Evolutionary conservation across 2,113 vertebrate species (phyloP).

Genomic region (Boulengeromyrus knoepffleri): DNA sequence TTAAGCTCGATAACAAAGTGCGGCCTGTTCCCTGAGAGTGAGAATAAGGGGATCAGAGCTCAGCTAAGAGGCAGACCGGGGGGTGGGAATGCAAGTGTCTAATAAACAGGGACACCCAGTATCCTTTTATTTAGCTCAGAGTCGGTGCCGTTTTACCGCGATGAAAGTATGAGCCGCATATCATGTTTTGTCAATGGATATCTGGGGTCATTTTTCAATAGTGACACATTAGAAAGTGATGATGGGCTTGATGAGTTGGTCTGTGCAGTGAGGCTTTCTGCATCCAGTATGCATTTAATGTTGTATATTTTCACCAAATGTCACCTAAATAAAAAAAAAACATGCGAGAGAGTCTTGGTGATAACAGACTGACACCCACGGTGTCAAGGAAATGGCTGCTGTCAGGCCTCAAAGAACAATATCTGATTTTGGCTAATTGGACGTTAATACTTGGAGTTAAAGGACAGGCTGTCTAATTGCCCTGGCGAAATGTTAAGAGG

Average conservation of each 20-base stretch:
- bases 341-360: neutral
- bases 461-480: conserved; percentile 22
- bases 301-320: neutral
- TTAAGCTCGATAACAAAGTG: neutral
- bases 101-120: neutral
- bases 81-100: neutral
- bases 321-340: neutral
- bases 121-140: neutral
- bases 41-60: neutral
- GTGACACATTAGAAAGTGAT: neutral
- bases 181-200: neutral
- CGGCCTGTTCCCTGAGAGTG: neutral
- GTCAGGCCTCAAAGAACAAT: neutral
- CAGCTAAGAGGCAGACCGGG: neutral
- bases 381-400: neutral
- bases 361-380: neutral
- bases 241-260: neutral
- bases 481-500: conserved; percentile 23
- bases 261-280: neutral
- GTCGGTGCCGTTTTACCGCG: neutral
- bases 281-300: neutral
- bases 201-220: neutral
- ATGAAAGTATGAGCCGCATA: neutral
- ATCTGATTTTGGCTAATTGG: neutral
- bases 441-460: neutral